Evolutionary conservation across 2,888 invertebrate genomes (phyloP).

Genomic region (Fragum sueziense): DNA sequence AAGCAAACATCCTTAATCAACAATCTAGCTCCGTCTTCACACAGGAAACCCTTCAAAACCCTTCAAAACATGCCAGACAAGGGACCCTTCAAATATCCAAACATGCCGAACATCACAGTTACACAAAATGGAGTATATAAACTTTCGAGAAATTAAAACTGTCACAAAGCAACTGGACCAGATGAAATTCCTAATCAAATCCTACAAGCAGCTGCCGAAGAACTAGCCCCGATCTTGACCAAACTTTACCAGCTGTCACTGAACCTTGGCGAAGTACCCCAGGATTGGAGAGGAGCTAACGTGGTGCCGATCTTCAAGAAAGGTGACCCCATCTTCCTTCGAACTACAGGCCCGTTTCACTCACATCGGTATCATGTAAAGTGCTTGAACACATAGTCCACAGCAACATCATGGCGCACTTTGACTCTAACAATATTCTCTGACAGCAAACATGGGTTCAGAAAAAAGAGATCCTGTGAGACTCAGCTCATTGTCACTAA

Average conservation of each 20-base stretch:
- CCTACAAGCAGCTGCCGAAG: constrained; percentile 14
- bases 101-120: constrained; percentile 39
- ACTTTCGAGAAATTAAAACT: constrained; percentile 26
- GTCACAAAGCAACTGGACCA: constrained; percentile 22
- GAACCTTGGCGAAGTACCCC: constrained; percentile 24
- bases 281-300: constrained; percentile 41
- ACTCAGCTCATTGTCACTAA: too few relatives aligned
- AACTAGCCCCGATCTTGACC: constrained; percentile 13
- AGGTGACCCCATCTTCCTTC: constrained; percentile 9
- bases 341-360: too few relatives aligned
- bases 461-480: too few relatives aligned
- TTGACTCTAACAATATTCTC: too few relatives aligned
- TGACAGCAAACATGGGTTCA: too few relatives aligned
- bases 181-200: background rate
- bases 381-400: too few relatives aligned
- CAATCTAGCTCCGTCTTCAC: constrained; percentile 53
- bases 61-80: constrained; percentile 42
- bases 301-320: constrained; percentile 18
- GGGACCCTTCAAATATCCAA: constrained; percentile 28
- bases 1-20: constrained; percentile 52
- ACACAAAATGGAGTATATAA: constrained; percentile 31
- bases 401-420: too few relatives aligned
- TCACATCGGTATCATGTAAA: too few relatives aligned
- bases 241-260: constrained; percentile 20
- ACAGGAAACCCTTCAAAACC: constrained; percentile 31